Conservation (phyloP, 2,888 invertebrate genomes). For the Maniola hyperantus region DNA sequence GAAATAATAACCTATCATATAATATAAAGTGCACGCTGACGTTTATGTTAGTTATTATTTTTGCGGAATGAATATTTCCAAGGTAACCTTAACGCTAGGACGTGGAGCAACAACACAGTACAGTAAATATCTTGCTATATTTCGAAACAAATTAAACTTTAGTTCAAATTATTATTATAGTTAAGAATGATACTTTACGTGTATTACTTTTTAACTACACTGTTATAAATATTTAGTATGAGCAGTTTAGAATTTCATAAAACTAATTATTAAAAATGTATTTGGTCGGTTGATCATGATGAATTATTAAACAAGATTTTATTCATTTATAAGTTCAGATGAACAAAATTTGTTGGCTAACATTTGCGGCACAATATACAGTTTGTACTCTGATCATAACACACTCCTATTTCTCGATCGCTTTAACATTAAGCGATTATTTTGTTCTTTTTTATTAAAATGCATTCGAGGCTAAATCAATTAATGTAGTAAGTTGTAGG, state of each 20-base stretch:
- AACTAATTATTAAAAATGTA: background rate
- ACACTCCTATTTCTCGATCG: background rate
- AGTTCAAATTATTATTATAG: background rate
- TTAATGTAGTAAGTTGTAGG: slow-evolving; percentile 20
- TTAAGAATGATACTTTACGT: background rate
- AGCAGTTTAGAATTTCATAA: background rate
- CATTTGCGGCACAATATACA: background rate
- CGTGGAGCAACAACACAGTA: background rate
- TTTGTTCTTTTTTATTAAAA: slow-evolving; percentile 22
- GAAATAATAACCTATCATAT: no score
- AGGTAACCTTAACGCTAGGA: background rate
- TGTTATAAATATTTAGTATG: background rate
- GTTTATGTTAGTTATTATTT: no score
- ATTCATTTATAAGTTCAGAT: background rate
- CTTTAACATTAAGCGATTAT: slow-evolving; percentile 21
- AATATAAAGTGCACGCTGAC: no score
- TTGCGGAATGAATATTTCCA: no score
- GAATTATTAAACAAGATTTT: background rate
- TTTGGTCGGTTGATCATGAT: background rate
- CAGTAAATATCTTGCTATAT: background rate
- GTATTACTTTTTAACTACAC: background rate
- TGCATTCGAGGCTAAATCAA: slow-evolving; percentile 28
- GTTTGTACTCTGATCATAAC: background rate
- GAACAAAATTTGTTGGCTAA: background rate
- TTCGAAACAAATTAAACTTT: background rate